Evolutionary conservation across 2,113 vertebrate species (phyloP).

Genomic region (Forbesichthys agassizii): DNA sequence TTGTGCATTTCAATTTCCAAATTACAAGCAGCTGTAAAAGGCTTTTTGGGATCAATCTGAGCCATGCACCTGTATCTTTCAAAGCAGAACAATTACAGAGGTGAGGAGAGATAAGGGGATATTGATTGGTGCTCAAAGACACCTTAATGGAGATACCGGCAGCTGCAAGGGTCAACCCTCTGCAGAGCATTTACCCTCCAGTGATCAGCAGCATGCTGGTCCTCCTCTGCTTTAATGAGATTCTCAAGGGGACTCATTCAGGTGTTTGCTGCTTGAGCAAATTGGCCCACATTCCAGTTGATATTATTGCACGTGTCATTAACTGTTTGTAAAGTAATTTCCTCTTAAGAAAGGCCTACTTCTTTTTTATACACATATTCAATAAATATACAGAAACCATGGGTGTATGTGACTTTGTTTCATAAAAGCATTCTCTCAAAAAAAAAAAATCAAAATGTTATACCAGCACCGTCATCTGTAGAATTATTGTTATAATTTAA

Average conservation of each 20-base stretch:
- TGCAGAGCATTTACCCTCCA: constrained; percentile 1
- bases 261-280: constrained; percentile 31
- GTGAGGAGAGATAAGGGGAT: no score
- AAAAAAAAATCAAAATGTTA: not conserved
- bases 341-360: not conserved
- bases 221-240: constrained; percentile 43
- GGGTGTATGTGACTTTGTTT: constrained; percentile 19
- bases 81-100: not conserved
- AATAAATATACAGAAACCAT: constrained; percentile 72
- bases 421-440: constrained; percentile 41
- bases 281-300: constrained; percentile 39
- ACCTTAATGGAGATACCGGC: not conserved
- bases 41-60: not conserved
- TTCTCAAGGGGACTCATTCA: constrained; percentile 19
- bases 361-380: constrained; percentile 52
- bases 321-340: constrained; percentile 17
- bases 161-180: constrained; percentile 9
- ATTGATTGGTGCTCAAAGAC: constrained; percentile 2
- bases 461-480: no score
- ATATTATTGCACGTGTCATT: constrained; percentile 59
- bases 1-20: not conserved
- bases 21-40: constrained; percentile 2
- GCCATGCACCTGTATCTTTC: not conserved
- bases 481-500: no score
- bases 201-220: constrained; percentile 41